Base-by-base conservation (phyloP, 2,888 invertebrate species). In the Himalopsyche anomala region DNA sequence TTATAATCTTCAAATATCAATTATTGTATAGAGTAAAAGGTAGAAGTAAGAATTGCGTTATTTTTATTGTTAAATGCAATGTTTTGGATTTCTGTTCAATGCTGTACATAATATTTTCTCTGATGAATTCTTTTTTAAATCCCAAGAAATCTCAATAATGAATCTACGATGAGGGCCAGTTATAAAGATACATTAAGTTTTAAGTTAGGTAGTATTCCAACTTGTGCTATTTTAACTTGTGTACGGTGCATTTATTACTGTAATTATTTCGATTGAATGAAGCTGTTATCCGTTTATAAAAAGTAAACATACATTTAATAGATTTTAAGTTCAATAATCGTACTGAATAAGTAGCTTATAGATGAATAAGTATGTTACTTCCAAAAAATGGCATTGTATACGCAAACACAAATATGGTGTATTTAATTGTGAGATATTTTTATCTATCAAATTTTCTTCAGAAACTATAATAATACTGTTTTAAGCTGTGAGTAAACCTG, bases 91-190 rank as follows among this genome's bases (percentile, higher is more conserved):
- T 51, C 51, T 15, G 15, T 51, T 15, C 51, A 51, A 51, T 15
- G 51, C 51, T 51, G 51, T 15, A 15, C 51, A 15, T 3, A 51
- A 51, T 51, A 51, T 51, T 51, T 51, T 51, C 15, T 51, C 51
- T 15, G 51, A 51, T 51, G 51, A 51, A 84, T 69, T 87, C 88
- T 84, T 88, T 80, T 84, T 82, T 85, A 17, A 80, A 87, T 69
- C 82, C 82, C 80, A 83, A 87, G 86, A 84, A 88, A 87, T 87
- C 87, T 87, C 87, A 56, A 79, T 80, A n/a, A 85, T 80, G 87
- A 84, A 87, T 88, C 87, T 87, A 81, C 56, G 62, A 62, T 62
- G 80, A 85, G 87, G 88, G 88, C 88, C 88, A 88, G 88, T 88
- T 87, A 82, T 84, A 54, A 55, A 74, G 45, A 80, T 79, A 79